Evolutionary conservation across 1,140 invertebrate genomes (phyloP).

Genomic region (Plectrocnemia conspersa): DNA sequence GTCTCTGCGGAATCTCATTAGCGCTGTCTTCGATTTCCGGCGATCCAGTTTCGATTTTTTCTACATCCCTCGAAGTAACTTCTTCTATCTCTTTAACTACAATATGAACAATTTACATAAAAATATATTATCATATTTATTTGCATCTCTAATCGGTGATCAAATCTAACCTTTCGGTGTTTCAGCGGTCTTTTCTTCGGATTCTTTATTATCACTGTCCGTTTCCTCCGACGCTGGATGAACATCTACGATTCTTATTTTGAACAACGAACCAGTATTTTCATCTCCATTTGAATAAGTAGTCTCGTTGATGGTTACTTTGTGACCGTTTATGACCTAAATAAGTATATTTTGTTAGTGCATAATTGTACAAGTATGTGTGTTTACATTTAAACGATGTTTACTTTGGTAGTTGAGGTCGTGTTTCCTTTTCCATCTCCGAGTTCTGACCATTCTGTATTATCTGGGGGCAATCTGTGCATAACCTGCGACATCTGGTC

Average conservation of each 20-base stretch:
- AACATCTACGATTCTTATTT: conserved; percentile 52
- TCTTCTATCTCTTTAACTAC: conserved; percentile 23
- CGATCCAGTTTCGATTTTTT: conserved; percentile 18
- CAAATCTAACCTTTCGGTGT: neutral
- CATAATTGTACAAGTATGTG: conserved; percentile 4
- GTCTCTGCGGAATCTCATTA: conserved; percentile 30
- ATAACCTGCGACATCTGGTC: conserved; percentile 43
- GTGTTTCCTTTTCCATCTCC: conserved; percentile 50
- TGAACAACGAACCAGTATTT: conserved; percentile 44
- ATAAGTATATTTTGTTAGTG: conserved; percentile 16
- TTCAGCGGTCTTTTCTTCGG: neutral
- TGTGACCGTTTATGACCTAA: conserved; percentile 54
- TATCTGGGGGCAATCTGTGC: conserved; percentile 33
- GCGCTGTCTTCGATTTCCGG: conserved; percentile 26
- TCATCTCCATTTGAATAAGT: conserved; percentile 48
- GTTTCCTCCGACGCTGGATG: conserved; percentile 46
- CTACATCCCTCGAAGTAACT: conserved; percentile 18
- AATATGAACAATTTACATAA: conserved; percentile 11
- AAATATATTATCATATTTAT: neutral
- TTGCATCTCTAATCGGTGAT: neutral
- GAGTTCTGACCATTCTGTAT: conserved; percentile 37
- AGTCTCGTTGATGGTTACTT: conserved; percentile 56
- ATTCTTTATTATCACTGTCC: conserved; percentile 20
- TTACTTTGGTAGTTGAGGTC: conserved; percentile 54
- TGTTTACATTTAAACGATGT: neutral